Evolutionary conservation across 92 coral and sea anemone genomes (phyloP).

Genomic region (Montipora capitata): DNA sequence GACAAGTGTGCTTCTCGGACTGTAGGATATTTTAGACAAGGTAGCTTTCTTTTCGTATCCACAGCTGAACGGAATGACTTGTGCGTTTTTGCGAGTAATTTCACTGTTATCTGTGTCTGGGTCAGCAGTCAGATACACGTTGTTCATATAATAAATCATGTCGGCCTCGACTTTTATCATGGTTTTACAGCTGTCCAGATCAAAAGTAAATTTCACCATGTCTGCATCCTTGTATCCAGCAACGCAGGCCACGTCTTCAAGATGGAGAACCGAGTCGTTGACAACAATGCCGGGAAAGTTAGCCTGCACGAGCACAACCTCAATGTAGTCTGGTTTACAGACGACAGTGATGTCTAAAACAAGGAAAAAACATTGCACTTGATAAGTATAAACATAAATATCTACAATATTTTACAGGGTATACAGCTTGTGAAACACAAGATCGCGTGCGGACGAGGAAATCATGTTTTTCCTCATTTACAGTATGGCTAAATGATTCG

Average conservation of each 20-base stretch:
- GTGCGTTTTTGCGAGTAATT: constrained; percentile 79
- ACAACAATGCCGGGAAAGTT: constrained; percentile 54
- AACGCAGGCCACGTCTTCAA: constrained; percentile 57
- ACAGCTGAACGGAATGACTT: constrained; percentile 79
- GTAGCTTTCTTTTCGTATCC: constrained; percentile 71
- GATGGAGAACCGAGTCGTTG: constrained; percentile 60
- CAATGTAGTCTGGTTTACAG: constrained; percentile 70
- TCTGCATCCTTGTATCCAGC: constrained; percentile 55
- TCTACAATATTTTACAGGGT: neutral
- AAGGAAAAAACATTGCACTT: neutral
- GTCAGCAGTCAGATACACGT: constrained; percentile 37
- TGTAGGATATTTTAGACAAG: constrained; percentile 74
- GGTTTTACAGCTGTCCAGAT: constrained; percentile 76
- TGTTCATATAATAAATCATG: constrained; percentile 67
- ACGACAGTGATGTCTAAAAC: constrained; percentile 27
- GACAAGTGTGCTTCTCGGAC: constrained; percentile 67
- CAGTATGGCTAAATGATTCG: no score
- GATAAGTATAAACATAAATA: neutral
- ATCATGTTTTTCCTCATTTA: no score
- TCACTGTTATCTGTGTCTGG: constrained; percentile 3
- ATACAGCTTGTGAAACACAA: neutral
- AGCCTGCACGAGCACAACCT: constrained; percentile 33
- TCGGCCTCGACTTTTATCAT: constrained; percentile 45
- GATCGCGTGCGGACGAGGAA: neutral
- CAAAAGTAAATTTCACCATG: constrained; percentile 58